phyloP scores from a whole-genome alignment of 2,113 vertebrate genomes.

The Eira barbara region DNA sequence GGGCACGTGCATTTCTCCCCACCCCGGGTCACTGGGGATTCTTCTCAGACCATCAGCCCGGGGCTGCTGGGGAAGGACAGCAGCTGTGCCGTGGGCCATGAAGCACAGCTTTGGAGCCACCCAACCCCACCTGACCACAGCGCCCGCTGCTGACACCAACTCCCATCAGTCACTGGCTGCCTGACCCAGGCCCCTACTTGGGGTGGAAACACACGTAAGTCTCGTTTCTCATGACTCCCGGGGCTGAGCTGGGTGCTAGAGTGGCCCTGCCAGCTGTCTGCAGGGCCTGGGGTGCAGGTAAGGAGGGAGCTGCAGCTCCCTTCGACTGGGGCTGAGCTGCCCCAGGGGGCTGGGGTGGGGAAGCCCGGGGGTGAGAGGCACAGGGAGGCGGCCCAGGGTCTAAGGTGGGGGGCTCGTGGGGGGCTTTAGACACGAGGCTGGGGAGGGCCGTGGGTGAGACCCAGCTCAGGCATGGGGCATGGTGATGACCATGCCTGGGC shows the following conservation, averaged over 20 bases:
- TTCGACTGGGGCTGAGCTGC: neutral
- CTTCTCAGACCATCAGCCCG: neutral
- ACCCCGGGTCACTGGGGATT: neutral
- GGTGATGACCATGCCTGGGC: neutral
- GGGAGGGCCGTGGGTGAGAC: neutral
- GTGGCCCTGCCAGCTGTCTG: neutral
- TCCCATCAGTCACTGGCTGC: neutral
- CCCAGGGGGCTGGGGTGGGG: neutral
- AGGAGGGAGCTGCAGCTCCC: neutral
- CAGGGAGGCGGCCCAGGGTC: neutral
- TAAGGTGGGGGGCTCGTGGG: no score
- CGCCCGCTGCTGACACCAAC: neutral
- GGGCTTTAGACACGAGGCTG: neutral
- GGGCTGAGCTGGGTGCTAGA: neutral
- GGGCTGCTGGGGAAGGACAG: neutral
- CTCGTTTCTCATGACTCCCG: neutral
- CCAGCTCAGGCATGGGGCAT: neutral
- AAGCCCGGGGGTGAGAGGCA: neutral
- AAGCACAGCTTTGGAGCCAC: no score
- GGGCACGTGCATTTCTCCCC: neutral
- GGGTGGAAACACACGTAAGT: no score
- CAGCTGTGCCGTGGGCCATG: no score
- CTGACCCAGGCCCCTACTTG: neutral
- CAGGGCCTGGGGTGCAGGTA: neutral
- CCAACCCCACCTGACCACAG: neutral